Percentiles rank a stretch among this genome's conserved stretches.
Conservation (phyloP, 1,140 invertebrate species). For the Rhagoletis zephyria region DNA sequence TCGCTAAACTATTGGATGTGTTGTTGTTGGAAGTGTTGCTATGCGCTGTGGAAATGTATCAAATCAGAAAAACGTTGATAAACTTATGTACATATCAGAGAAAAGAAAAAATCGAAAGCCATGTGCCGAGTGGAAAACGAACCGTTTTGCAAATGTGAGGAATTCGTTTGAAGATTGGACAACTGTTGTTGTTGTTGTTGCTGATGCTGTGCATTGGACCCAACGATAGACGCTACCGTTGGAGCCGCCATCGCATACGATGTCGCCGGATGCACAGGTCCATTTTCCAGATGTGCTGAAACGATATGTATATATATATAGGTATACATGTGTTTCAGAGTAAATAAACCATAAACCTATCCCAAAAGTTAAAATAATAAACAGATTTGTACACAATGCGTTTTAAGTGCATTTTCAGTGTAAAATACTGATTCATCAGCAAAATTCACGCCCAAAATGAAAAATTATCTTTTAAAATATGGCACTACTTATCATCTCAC, state of each 20-base stretch:
- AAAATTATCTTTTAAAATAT: too few relatives aligned
- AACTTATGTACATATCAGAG: not conserved
- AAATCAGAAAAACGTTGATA: not conserved
- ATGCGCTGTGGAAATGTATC: constrained; percentile 28
- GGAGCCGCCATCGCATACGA: constrained; percentile 60
- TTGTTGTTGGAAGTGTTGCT: constrained; percentile 59
- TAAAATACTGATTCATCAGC: too few relatives aligned
- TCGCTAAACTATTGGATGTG: constrained; percentile 54
- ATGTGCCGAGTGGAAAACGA: constrained; percentile 33
- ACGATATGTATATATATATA: not conserved
- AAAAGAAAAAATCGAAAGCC: not conserved
- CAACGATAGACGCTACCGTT: constrained; percentile 67
- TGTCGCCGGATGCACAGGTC: constrained; percentile 63
- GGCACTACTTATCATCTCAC: not conserved
- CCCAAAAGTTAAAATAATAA: too few relatives aligned
- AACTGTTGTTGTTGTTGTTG: constrained; percentile 64
- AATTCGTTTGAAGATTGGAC: constrained; percentile 73
- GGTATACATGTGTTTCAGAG: too few relatives aligned
- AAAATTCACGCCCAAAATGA: too few relatives aligned
- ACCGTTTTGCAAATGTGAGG: constrained; percentile 71
- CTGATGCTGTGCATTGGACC: constrained; percentile 64
- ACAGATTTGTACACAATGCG: too few relatives aligned
- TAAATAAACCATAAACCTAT: too few relatives aligned
- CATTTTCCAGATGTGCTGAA: constrained; percentile 71
- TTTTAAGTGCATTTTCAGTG: too few relatives aligned